phyloP scores from a whole-genome alignment of 2,888 invertebrate species.

The Drosophila atripex region DNA sequence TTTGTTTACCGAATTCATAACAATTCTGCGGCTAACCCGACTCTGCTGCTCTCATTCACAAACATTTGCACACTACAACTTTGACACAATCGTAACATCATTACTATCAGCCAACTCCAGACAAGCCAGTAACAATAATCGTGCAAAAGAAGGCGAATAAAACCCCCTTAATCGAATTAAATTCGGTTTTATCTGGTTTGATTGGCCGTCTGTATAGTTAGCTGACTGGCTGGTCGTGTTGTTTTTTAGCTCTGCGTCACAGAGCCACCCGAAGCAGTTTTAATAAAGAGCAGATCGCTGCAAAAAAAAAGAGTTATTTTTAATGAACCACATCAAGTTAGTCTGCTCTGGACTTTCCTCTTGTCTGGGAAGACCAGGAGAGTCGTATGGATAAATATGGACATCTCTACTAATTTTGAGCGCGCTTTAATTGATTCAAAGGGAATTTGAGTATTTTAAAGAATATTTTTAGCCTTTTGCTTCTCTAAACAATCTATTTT shows the following conservation, averaged over 20 bases:
- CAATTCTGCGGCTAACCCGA: constrained; percentile 36
- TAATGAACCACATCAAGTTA: constrained; percentile 34
- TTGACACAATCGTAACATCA: constrained; percentile 51
- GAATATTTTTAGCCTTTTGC: background rate
- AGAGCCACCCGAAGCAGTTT: constrained; percentile 39
- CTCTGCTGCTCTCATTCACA: constrained; percentile 31
- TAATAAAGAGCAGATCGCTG: constrained; percentile 35
- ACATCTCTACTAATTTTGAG: background rate
- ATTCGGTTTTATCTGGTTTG: constrained; percentile 82
- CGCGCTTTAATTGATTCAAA: too few species aligned
- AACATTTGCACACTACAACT: constrained; percentile 38
- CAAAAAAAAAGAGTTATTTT: constrained; percentile 35
- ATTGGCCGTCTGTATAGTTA: constrained; percentile 45
- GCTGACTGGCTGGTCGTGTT: constrained; percentile 18
- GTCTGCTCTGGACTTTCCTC: background rate
- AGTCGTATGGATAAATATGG: background rate
- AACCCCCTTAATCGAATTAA: constrained; percentile 80
- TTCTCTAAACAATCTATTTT: too few species aligned
- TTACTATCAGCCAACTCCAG: constrained; percentile 53
- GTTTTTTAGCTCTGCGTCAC: constrained; percentile 35
- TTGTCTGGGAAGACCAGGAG: background rate
- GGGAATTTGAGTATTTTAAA: background rate
- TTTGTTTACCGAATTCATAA: constrained; percentile 64
- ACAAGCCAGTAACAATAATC: constrained; percentile 35
- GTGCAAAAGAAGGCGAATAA: constrained; percentile 56